Base-by-base conservation (phyloP, 2,888 invertebrate species). In the Zaprionus obscuricornis region DNA sequence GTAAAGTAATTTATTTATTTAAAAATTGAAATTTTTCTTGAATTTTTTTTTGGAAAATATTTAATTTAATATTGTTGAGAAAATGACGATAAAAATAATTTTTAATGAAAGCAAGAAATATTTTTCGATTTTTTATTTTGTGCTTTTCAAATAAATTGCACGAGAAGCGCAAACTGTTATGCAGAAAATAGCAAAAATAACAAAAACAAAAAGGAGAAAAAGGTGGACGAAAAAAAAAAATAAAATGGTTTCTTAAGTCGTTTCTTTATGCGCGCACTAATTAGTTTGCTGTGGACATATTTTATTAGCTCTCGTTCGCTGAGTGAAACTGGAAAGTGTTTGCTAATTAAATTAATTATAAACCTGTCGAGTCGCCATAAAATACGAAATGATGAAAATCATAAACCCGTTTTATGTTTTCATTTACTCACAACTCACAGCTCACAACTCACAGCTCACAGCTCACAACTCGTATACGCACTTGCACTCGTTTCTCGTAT, bases 341-440 rank as follows among this genome's bases (percentile, higher is more conserved):
- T 36, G 56, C 56, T 73, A 76, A 84, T 77, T 73, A 70, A 77
- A 62, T 73, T 56, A 73, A 64, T 84, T 73, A 73, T 65, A 66
- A 79, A 60, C 66, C 58, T 55, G 67, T 36, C 39, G 42, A 57
- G 39, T 26, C 46, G 46, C 31, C 22, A 26, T 31, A 37, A 54
- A 43, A 14, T 31, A 58, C n/a, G 57, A 45, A 37, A 40, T 46
- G 39, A 49, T 58, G 49, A 74, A 71, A 66, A 66, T 58, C 63
- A 85, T 74, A 62, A 78, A 74, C 65, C 65, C 65, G 60, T 71
- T 85, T 65, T 74, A 84, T 74, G 85, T 68, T 67, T 85, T 71
- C 54, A 71, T 65, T 83, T 65, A 51, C n/a, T n/a, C n/a, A n/a
- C n/a, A 54, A 59, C 60, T 62, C 43, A 37, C 49, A 60, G n/a